These are phyloP conservation scores for Nycteola revayana DNA, from an alignment of 2,888 invertebrate species.

Conservation along the genomic window DNA sequence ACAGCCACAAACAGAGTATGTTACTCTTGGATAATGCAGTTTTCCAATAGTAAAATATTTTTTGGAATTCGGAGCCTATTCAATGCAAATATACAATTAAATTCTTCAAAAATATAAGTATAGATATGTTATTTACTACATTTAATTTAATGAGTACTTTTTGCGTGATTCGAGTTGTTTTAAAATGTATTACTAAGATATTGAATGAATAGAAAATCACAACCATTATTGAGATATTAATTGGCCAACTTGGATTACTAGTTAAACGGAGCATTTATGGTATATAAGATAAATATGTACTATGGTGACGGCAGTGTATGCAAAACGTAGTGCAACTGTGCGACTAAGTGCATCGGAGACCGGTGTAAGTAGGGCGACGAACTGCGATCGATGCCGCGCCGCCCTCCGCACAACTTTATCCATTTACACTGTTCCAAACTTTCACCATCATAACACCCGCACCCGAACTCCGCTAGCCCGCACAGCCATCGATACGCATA, in stretches of 20 bases:
- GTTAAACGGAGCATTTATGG: constrained; percentile 17
- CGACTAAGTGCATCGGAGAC: constrained; percentile 70
- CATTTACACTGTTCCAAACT: constrained; percentile 75
- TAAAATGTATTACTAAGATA: too few relatives aligned
- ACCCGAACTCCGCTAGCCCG: constrained; percentile 30
- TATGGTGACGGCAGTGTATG: constrained; percentile 28
- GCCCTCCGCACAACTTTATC: constrained; percentile 76
- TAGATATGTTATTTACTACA: too few relatives aligned
- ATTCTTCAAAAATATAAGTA: too few relatives aligned
- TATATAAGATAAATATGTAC: constrained; percentile 7
- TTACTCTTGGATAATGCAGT: too few relatives aligned
- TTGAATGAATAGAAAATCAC: too few relatives aligned
- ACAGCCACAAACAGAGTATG: too few relatives aligned
- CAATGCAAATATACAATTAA: too few relatives aligned
- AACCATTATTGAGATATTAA: constrained; percentile 22
- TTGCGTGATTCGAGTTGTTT: too few relatives aligned
- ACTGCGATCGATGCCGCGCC: constrained; percentile 76
- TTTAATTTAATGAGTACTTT: too few relatives aligned
- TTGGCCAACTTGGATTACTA: constrained; percentile 22
- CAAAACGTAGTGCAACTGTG: constrained; percentile 57
- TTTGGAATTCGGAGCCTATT: too few relatives aligned
- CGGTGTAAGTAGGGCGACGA: constrained; percentile 79
- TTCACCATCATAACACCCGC: constrained; percentile 67
- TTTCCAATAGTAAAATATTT: too few relatives aligned
- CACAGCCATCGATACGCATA: constrained; percentile 29